phyloP scores from a whole-genome alignment of 2,113 vertebrate genomes.

The Pipra filicauda region DNA sequence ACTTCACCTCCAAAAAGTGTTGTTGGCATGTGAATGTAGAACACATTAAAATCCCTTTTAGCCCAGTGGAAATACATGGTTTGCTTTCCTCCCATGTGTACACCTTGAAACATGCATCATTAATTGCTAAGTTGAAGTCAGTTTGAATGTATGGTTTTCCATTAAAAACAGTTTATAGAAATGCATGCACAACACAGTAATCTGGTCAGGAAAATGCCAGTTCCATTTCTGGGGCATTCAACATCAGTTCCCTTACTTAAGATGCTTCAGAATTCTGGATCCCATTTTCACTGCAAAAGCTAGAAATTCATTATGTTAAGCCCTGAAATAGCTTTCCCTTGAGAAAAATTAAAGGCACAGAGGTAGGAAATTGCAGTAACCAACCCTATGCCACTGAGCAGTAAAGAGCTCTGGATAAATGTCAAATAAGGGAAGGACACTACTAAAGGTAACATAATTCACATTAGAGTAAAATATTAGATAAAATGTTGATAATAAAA shows the following conservation, averaged over 20 bases:
- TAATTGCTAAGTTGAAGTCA: not conserved
- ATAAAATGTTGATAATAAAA: not conserved
- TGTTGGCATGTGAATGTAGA: not conserved
- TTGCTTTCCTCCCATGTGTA: not conserved
- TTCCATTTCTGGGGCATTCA: constrained; percentile 7
- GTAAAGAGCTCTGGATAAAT: constrained; percentile 55
- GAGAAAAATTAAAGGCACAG: constrained; percentile 66
- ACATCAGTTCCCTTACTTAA: constrained; percentile 4
- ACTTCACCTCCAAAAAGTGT: not conserved
- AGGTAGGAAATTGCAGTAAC: constrained; percentile 72
- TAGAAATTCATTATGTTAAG: constrained; percentile 66
- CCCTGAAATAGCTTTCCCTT: constrained; percentile 51
- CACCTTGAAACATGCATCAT: not conserved
- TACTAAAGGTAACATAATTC: constrained; percentile 3
- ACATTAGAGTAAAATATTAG: constrained; percentile 18
- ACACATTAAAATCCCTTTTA: not conserved
- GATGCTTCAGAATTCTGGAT: constrained; percentile 50
- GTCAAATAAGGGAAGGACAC: constrained; percentile 39
- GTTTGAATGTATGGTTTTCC: not conserved
- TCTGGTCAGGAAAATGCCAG: constrained; percentile 35
- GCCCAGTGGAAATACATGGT: not conserved
- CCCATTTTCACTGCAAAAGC: constrained; percentile 60
- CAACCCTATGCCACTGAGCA: constrained; percentile 56
- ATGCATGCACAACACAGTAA: constrained; percentile 5
- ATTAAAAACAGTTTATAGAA: not conserved